Evolutionary conservation across 64 coral and sea anemone species (phyloP).

Genomic region (Montipora cactus): DNA sequence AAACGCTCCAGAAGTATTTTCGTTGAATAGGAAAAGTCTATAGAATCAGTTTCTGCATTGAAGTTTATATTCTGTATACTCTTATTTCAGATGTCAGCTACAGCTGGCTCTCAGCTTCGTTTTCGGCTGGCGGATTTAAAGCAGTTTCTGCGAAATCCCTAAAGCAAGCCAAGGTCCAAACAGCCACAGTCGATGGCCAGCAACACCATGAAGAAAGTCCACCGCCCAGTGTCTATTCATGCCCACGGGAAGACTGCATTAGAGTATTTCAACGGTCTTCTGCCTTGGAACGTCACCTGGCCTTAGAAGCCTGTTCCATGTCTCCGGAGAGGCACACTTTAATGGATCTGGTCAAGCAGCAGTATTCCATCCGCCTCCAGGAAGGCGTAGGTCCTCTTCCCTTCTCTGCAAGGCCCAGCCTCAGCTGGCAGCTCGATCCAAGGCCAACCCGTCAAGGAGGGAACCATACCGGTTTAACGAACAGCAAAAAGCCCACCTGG

Average conservation of each 20-base stretch:
- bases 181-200: not conserved
- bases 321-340: constrained; percentile 36
- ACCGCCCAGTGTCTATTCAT: constrained; percentile 6
- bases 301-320: constrained; percentile 22
- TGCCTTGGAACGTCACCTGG: constrained; percentile 46
- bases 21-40: too few relatives aligned
- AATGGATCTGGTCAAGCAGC: constrained; percentile 40
- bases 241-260: not conserved
- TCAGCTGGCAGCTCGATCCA: not conserved
- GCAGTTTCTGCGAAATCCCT: not conserved
- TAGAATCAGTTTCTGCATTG: too few relatives aligned
- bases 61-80: not conserved
- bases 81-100: constrained; percentile 35
- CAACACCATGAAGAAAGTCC: not conserved
- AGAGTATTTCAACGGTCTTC: constrained; percentile 6
- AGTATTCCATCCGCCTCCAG: constrained; percentile 15
- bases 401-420: not conserved
- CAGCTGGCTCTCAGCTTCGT: constrained; percentile 6
- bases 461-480: constrained; percentile 55
- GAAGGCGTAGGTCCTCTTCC: constrained; percentile 47
- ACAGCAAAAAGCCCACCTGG: constrained; percentile 49
- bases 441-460: not conserved
- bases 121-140: constrained; percentile 38
- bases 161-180: not conserved
- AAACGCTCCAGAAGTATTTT: too few relatives aligned